phyloP scores from a whole-genome alignment of 1,140 invertebrate species.

The Harlomillsia oculata region DNA sequence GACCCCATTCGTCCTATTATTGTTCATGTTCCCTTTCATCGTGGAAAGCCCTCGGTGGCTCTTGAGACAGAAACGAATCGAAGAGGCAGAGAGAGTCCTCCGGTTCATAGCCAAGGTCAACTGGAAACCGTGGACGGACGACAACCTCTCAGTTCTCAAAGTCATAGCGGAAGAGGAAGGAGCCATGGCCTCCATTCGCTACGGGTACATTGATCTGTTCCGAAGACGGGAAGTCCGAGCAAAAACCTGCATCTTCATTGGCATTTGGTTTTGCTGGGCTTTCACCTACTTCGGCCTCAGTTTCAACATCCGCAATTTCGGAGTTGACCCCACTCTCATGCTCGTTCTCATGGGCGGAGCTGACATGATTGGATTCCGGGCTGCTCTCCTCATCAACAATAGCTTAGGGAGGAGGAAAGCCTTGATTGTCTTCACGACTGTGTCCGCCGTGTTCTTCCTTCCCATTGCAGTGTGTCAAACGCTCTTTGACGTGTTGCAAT shows the following conservation, averaged over 20 bases:
- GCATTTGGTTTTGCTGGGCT: slow-evolving; percentile 31
- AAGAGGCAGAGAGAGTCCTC: slow-evolving; percentile 40
- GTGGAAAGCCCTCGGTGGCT: slow-evolving; percentile 45
- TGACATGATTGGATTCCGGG: slow-evolving; percentile 23
- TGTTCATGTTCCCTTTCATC: slow-evolving; percentile 26
- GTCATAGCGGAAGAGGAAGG: slow-evolving; percentile 10
- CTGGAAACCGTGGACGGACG: slow-evolving; percentile 7
- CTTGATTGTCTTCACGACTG: slow-evolving; percentile 4
- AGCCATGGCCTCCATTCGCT: not conserved
- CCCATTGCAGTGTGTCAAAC: slow-evolving; percentile 11
- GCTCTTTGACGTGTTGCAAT: not conserved
- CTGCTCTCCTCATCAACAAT: slow-evolving; percentile 22
- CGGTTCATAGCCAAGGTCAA: slow-evolving; percentile 40
- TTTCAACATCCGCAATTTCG: slow-evolving; percentile 27
- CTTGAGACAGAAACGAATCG: slow-evolving; percentile 40
- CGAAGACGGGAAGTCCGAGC: slow-evolving; percentile 2
- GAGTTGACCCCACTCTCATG: slow-evolving; percentile 21
- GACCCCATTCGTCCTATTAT: slow-evolving; percentile 14
- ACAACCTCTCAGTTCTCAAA: slow-evolving; percentile 1
- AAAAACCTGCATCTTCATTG: slow-evolving; percentile 19
- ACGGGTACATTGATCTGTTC: slow-evolving; percentile 23
- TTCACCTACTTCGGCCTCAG: slow-evolving; percentile 29
- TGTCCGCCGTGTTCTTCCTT: slow-evolving; percentile 18
- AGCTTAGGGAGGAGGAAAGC: slow-evolving; percentile 23
- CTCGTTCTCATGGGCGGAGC: slow-evolving; percentile 17